Percentiles rank a stretch among this genome's conserved stretches.
These are phyloP conservation scores for Thamnophis elegans DNA, from an alignment of 2,797 vertebrate genomes.

Conservation along the genomic window DNA sequence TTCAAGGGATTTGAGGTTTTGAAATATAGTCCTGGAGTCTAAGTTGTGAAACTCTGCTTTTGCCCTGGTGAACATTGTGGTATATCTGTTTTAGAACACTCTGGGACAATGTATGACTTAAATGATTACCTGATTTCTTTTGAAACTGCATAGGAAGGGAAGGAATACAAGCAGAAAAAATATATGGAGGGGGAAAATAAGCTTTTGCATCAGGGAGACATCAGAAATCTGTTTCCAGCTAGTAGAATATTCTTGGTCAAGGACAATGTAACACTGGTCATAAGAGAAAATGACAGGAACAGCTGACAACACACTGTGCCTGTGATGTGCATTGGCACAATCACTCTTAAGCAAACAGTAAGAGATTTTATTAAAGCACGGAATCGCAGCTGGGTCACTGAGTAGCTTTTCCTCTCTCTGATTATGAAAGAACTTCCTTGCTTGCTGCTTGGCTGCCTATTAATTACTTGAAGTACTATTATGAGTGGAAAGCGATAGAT, in stretches of 20 bases:
- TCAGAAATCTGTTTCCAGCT: background rate
- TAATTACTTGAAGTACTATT: background rate
- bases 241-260: background rate
- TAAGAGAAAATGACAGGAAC: background rate
- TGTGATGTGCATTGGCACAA: background rate
- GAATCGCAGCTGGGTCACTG: background rate
- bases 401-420: background rate
- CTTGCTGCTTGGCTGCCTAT: background rate
- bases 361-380: constrained; percentile 14
- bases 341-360: constrained; percentile 8
- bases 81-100: background rate
- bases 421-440: background rate
- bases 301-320: background rate
- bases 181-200: background rate
- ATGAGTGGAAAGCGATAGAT: background rate
- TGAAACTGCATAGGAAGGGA: background rate
- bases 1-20: background rate
- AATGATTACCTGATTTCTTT: background rate
- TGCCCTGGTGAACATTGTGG: no score
- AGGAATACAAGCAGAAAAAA: background rate
- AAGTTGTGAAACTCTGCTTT: background rate
- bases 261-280: background rate
- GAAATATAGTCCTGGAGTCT: background rate
- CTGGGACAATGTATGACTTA: background rate
- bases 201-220: background rate